Evolutionary conservation across 1,140 invertebrate genomes (phyloP).

Genomic region (Tetramorium simillimum): DNA sequence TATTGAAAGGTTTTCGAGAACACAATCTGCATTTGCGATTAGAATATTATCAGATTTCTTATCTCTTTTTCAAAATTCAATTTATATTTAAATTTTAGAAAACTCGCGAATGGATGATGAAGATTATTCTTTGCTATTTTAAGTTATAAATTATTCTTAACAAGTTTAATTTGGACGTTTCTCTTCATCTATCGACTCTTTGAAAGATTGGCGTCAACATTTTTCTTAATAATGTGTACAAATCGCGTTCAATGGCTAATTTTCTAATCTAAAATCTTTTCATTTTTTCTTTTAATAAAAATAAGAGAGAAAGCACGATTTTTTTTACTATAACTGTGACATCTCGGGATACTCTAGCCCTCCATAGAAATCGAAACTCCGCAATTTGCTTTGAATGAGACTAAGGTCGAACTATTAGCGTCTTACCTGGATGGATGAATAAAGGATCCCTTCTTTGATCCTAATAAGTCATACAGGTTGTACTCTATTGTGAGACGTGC

Average conservation of each 20-base stretch:
- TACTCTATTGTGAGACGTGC: slow-evolving; percentile 77
- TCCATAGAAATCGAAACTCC: slow-evolving; percentile 78
- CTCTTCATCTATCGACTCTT: background rate
- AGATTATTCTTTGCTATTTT: background rate
- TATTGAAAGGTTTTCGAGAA: background rate
- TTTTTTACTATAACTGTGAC: slow-evolving; percentile 24
- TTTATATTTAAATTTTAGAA: background rate
- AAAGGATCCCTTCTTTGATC: slow-evolving; percentile 76
- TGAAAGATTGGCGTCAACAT: background rate
- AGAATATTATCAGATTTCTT: background rate
- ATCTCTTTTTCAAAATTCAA: slow-evolving; percentile 15
- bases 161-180: background rate
- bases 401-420: slow-evolving; percentile 77
- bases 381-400: slow-evolving; percentile 79
- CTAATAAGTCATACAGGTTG: slow-evolving; percentile 80
- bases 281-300: slow-evolving; percentile 24
- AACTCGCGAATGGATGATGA: background rate
- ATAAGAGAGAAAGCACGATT: background rate
- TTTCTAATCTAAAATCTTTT: slow-evolving; percentile 1
- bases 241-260: background rate
- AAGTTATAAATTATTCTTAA: background rate
- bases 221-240: background rate
- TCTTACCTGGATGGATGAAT: slow-evolving; percentile 76
- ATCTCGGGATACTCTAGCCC: slow-evolving; percentile 34
- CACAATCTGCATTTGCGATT: background rate